Conservation (phyloP, 2,888 invertebrate genomes). For the Gryllus longicercus region DNA sequence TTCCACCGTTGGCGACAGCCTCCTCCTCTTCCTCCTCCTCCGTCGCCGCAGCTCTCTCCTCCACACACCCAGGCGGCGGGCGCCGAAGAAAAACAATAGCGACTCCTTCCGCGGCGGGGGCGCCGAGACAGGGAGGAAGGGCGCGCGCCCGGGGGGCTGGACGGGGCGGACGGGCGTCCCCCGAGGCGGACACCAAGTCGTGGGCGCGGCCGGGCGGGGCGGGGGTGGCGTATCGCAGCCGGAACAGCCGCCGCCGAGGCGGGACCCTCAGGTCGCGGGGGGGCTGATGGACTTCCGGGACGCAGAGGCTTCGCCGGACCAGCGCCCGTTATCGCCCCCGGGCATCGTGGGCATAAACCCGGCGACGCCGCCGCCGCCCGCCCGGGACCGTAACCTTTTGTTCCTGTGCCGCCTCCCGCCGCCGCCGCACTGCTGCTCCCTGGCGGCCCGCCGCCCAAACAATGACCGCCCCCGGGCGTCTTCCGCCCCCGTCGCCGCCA, state of each 20-base stretch:
- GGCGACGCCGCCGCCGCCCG: neutral
- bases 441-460: conserved; percentile 5
- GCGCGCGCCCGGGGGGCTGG: neutral
- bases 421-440: neutral
- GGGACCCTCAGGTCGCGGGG: conserved; percentile 23
- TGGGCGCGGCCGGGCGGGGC: neutral
- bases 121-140: neutral
- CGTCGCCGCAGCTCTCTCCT: neutral
- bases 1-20: too few relatives aligned
- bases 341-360: conserved; percentile 17
- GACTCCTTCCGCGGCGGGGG: neutral
- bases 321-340: neutral
- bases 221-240: neutral
- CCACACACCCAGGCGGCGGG: neutral
- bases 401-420: neutral
- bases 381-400: neutral
- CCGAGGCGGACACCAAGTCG: neutral
- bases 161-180: neutral
- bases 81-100: neutral
- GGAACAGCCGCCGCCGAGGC: neutral
- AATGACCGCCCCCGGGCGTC: neutral
- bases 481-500: neutral
- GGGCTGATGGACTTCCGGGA: conserved; percentile 28
- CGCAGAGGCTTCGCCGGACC: neutral
- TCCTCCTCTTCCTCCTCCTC: too few relatives aligned